phyloP scores from a whole-genome alignment of 2,888 invertebrate species.

The Parnassius glacialis region DNA sequence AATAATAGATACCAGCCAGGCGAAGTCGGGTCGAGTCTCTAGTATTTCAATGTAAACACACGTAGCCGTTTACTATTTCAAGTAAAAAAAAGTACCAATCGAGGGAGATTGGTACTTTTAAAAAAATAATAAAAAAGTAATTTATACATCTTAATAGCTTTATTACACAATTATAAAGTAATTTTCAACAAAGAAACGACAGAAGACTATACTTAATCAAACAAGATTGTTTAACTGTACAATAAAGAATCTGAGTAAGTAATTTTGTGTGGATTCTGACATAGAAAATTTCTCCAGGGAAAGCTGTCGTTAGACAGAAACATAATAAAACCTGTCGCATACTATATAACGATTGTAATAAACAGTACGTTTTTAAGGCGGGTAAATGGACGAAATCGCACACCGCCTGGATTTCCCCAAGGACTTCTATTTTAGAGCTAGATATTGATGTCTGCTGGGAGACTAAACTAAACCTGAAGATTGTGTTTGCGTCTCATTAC shows the following conservation, averaged over 20 bases:
- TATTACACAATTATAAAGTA: too few relatives aligned
- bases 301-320: not conserved
- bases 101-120: too few relatives aligned
- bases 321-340: slow-evolving; percentile 8
- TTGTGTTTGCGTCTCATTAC: not conserved
- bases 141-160: too few relatives aligned
- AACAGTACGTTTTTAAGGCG: slow-evolving; percentile 4
- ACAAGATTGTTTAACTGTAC: too few relatives aligned
- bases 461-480: not conserved
- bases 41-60: too few relatives aligned
- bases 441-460: not conserved
- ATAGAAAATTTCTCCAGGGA: slow-evolving; percentile 11
- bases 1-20: too few relatives aligned
- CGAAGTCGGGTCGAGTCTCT: too few relatives aligned
- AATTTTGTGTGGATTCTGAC: not conserved
- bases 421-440: slow-evolving; percentile 1
- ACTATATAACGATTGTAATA: slow-evolving; percentile 11
- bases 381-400: not conserved
- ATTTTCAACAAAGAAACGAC: too few relatives aligned
- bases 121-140: too few relatives aligned
- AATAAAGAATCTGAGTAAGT: not conserved
- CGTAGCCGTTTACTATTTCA: too few relatives aligned
- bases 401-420: slow-evolving; percentile 9
- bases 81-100: too few relatives aligned
- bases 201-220: too few relatives aligned